Conservation (phyloP, 2,797 vertebrate species). For the Anguilla anguilla region DNA sequence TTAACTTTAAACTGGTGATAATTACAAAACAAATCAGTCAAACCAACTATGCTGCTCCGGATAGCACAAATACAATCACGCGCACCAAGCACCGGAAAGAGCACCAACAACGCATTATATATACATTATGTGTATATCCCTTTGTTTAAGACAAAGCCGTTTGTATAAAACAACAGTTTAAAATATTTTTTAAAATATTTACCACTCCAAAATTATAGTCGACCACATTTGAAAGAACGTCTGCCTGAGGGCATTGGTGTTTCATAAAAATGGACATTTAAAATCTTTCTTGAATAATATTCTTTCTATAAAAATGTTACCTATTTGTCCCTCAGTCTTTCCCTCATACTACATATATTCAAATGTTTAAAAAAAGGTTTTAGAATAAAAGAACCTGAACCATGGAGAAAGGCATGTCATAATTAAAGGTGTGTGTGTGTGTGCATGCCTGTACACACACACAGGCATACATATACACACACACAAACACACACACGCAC, state of each 20-base stretch:
- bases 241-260: not conserved
- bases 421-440: not conserved
- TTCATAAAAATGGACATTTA: not conserved
- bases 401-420: not conserved
- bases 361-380: not conserved
- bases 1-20: slow-evolving; percentile 68
- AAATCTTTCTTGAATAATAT: not conserved
- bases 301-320: not conserved
- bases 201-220: not conserved
- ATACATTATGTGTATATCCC: not conserved
- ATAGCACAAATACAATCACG: slow-evolving; percentile 4
- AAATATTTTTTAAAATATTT: not conserved
- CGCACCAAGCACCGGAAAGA: not conserved
- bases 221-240: not conserved
- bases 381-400: not conserved
- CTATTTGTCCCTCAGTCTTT: not conserved
- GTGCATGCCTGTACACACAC: not conserved
- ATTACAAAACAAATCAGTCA: slow-evolving; percentile 67
- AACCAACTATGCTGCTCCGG: slow-evolving; percentile 64
- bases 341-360: too few species aligned
- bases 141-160: not conserved
- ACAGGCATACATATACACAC: not conserved
- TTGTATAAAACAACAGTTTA: not conserved
- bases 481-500: too few species aligned
- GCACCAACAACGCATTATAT: not conserved